A percentile compares a stretch with the other conserved stretches of the same genome.
Evolutionary conservation across 1,140 invertebrate genomes (phyloP).

Genomic region (Eubasilissa regina): DNA sequence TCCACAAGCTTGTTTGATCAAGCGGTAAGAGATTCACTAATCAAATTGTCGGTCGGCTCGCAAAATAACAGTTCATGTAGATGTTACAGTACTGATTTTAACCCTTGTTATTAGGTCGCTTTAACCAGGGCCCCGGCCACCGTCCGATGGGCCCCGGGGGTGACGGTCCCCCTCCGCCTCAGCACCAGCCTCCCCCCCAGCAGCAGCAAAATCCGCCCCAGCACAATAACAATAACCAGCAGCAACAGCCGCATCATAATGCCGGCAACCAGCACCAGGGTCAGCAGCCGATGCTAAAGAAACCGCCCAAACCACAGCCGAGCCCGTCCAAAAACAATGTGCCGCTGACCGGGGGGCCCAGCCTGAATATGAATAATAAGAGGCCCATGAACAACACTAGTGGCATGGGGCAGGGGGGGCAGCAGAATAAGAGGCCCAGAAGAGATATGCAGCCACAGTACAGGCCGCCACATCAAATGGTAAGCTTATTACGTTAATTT

Average conservation of each 20-base stretch:
- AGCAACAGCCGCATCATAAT: conserved; percentile 1
- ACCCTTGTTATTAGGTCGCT: background rate
- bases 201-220: conserved; percentile 1
- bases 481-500: background rate
- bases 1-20: too few species aligned
- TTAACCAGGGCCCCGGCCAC: conserved; percentile 12
- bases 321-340: conserved; percentile 27
- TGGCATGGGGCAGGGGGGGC: conserved; percentile 26
- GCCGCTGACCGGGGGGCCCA: conserved; percentile 36
- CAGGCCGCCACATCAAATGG: conserved; percentile 38
- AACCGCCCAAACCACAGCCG: conserved; percentile 36
- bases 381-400: conserved; percentile 41
- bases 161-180: conserved; percentile 17
- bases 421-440: conserved; percentile 38
- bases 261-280: background rate
- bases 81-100: too few species aligned
- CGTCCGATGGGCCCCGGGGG: conserved; percentile 24
- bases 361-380: conserved; percentile 17
- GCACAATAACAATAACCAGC: background rate
- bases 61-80: too few species aligned
- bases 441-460: conserved; percentile 36
- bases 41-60: too few species aligned
- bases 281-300: conserved; percentile 34
- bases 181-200: background rate
- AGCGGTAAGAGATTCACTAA: too few species aligned